Percentiles rank a stretch among this genome's conserved stretches.
Conservation (phyloP, 2,113 vertebrate species). For the Phylloscopus whistleri region DNA sequence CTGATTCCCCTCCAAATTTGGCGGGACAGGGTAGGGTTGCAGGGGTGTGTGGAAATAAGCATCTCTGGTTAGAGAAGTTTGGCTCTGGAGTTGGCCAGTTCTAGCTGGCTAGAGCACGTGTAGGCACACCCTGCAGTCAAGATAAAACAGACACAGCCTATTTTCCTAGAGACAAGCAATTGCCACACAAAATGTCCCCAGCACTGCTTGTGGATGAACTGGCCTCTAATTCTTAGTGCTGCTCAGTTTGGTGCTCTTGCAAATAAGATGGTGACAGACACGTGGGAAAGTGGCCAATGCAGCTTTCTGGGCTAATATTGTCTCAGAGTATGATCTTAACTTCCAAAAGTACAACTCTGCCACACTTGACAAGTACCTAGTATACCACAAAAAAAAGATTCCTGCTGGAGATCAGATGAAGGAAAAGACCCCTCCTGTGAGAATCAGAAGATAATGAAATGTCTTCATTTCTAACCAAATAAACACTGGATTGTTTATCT, state of each 20-base stretch:
- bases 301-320: background rate
- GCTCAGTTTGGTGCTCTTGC: background rate
- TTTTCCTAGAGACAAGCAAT: background rate
- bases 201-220: background rate
- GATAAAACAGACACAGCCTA: background rate
- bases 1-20: background rate
- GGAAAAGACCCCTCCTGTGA: background rate
- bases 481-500: background rate
- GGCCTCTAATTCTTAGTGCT: background rate
- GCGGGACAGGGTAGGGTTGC: background rate
- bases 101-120: background rate
- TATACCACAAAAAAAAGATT: background rate
- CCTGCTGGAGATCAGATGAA: background rate
- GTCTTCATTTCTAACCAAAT: slow-evolving; percentile 16
- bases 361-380: background rate
- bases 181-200: background rate
- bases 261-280: background rate
- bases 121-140: background rate
- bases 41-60: background rate
- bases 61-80: background rate
- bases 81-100: background rate
- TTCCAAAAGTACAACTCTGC: background rate
- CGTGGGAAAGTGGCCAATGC: background rate
- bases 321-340: background rate
- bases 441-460: background rate